Conservation (phyloP, 2,797 vertebrate genomes). For the Spondyliosoma cantharus region DNA sequence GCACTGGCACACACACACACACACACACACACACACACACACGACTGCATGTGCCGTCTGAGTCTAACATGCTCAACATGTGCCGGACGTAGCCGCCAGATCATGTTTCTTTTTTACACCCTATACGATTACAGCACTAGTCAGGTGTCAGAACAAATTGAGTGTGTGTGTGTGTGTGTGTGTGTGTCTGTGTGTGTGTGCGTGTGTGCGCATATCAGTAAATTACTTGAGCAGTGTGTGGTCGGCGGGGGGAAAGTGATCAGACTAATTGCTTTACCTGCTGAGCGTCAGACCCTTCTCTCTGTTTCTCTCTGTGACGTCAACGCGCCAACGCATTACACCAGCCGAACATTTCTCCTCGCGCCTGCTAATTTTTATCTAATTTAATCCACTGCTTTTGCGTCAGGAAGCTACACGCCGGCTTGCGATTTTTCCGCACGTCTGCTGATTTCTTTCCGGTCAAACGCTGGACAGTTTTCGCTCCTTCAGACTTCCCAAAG, state of each 20-base stretch:
- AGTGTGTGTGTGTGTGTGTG: neutral
- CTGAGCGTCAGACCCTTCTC: constrained; percentile 35
- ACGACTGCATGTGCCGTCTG: constrained; percentile 13
- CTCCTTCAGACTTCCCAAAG: neutral
- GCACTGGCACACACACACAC: constrained; percentile 6
- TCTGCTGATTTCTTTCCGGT: neutral
- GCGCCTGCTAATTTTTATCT: neutral
- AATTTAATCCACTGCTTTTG: neutral
- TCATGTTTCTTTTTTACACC: constrained; percentile 64
- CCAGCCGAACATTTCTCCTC: constrained; percentile 13
- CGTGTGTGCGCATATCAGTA: constrained; percentile 24
- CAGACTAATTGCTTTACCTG: constrained; percentile 68
- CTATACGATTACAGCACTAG: constrained; percentile 64
- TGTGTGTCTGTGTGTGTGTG: neutral
- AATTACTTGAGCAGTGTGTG: constrained; percentile 33
- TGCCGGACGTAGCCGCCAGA: constrained; percentile 43
- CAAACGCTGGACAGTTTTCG: neutral
- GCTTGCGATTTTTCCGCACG: neutral
- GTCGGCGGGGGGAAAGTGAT: constrained; percentile 62
- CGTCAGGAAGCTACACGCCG: constrained; percentile 1
- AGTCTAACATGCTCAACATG: constrained; percentile 48
- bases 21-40: constrained; percentile 3
- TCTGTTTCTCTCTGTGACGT: constrained; percentile 29
- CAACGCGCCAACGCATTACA: constrained; percentile 4
- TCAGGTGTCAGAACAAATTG: constrained; percentile 59